Conservation (phyloP, 2,113 vertebrate species). For the Eleginops maclovinus region DNA sequence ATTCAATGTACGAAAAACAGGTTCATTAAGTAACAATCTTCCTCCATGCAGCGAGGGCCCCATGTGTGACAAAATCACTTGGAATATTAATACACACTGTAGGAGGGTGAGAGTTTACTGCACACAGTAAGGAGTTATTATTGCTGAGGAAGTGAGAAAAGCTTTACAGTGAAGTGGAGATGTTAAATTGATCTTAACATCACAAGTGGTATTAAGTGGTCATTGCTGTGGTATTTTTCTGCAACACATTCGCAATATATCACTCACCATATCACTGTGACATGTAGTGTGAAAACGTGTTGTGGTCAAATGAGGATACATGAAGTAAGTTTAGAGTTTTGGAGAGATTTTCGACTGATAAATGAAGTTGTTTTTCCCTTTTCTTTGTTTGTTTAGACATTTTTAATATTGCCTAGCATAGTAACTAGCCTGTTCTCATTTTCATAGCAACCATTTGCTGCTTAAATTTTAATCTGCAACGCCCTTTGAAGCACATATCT, state of each 20-base stretch:
- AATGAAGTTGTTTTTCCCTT: background rate
- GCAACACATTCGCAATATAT: constrained; percentile 34
- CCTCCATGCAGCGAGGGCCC: background rate
- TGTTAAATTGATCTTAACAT: constrained; percentile 59
- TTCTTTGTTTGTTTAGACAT: background rate
- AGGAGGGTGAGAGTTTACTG: constrained; percentile 47
- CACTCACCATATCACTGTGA: background rate
- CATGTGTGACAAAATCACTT: constrained; percentile 33
- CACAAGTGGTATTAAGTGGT: constrained; percentile 43
- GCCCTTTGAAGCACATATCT: background rate
- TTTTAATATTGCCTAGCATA: background rate
- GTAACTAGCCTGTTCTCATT: background rate
- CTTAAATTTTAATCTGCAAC: background rate
- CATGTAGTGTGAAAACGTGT: constrained; percentile 6
- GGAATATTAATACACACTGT: constrained; percentile 37
- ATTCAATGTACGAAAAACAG: background rate
- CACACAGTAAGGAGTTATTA: constrained; percentile 36
- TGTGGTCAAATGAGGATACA: background rate
- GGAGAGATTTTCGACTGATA: background rate
- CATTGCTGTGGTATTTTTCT: constrained; percentile 36
- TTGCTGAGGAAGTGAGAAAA: constrained; percentile 59
- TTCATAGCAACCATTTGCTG: background rate
- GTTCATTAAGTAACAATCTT: background rate
- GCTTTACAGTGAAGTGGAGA: constrained; percentile 41
- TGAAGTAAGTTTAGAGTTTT: background rate